phyloP scores from a whole-genome alignment of 2,888 invertebrate species.

The Epiperipatus broadwayi region DNA sequence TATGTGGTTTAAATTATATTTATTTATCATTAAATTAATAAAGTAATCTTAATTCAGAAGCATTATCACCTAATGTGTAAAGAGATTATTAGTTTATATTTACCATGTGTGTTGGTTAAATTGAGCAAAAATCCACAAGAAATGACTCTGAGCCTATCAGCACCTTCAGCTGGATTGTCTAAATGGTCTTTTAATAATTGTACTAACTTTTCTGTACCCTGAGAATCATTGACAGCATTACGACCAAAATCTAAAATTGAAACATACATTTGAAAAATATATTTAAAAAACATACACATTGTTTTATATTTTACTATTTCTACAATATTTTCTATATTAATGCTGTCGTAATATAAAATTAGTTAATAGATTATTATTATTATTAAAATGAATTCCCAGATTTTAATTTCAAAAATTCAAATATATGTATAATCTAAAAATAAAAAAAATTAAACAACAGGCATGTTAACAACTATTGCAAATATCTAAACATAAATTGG shows the following conservation, averaged over 20 bases:
- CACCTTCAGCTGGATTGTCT: constrained; percentile 21
- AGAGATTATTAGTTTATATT: constrained; percentile 12
- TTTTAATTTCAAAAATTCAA: background rate
- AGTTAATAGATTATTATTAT: constrained; percentile 1
- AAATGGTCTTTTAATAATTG: constrained; percentile 22
- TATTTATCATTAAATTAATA: no score
- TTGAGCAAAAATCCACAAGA: constrained; percentile 57
- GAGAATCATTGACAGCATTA: constrained; percentile 26
- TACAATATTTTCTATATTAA: background rate
- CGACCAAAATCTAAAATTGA: constrained; percentile 26
- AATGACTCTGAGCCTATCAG: constrained; percentile 40
- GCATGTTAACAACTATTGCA: no score
- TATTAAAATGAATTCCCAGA: background rate
- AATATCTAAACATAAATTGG: no score
- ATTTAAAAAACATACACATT: constrained; percentile 8
- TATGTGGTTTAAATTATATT: no score
- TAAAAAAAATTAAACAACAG: no score
- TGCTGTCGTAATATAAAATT: background rate
- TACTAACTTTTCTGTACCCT: constrained; percentile 23
- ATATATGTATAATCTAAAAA: no score
- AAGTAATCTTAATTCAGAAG: no score
- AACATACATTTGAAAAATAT: background rate
- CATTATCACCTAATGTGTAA: no score
- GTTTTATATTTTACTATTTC: background rate
- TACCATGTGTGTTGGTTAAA: constrained; percentile 49